These are phyloP conservation scores for Sericinus montela DNA, from an alignment of 2,888 invertebrate genomes.

Conservation along the genomic window DNA sequence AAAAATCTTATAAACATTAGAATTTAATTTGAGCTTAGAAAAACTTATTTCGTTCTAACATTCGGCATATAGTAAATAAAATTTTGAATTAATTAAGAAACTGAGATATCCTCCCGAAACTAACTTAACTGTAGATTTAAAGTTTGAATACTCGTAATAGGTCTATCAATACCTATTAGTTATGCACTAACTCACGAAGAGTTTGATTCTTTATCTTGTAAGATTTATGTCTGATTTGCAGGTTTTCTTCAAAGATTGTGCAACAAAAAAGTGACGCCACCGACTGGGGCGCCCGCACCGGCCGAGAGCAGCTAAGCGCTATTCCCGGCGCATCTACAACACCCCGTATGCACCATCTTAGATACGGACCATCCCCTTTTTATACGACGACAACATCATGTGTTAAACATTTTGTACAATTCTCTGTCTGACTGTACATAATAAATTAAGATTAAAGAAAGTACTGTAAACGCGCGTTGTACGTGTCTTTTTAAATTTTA, in stretches of 20 bases:
- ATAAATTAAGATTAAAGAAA: slow-evolving; percentile 75
- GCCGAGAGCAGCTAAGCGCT: slow-evolving; percentile 30
- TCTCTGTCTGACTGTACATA: slow-evolving; percentile 72
- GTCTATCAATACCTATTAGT: not conserved
- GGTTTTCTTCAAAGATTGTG: slow-evolving; percentile 94
- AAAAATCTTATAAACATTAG: no score
- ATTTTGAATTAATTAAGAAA: not conserved
- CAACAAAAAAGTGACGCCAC: slow-evolving; percentile 59
- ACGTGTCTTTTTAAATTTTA: slow-evolving; percentile 72
- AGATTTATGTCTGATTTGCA: slow-evolving; percentile 46
- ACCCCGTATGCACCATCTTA: slow-evolving; percentile 60
- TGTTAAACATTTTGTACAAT: slow-evolving; percentile 60
- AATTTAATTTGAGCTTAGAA: no score
- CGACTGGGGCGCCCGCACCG: slow-evolving; percentile 54
- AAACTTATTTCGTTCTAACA: no score
- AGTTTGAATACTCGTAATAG: no score
- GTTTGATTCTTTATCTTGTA: not conserved
- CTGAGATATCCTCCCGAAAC: not conserved
- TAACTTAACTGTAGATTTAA: no score
- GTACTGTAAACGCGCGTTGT: slow-evolving; percentile 76
- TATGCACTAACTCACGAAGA: not conserved
- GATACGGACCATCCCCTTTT: slow-evolving; percentile 69
- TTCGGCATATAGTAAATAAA: not conserved
- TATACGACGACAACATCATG: slow-evolving; percentile 55
- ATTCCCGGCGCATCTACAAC: slow-evolving; percentile 27